Evolutionary conservation across 1,140 invertebrate species (phyloP).

Genomic region (Ooceraea biroi): DNA sequence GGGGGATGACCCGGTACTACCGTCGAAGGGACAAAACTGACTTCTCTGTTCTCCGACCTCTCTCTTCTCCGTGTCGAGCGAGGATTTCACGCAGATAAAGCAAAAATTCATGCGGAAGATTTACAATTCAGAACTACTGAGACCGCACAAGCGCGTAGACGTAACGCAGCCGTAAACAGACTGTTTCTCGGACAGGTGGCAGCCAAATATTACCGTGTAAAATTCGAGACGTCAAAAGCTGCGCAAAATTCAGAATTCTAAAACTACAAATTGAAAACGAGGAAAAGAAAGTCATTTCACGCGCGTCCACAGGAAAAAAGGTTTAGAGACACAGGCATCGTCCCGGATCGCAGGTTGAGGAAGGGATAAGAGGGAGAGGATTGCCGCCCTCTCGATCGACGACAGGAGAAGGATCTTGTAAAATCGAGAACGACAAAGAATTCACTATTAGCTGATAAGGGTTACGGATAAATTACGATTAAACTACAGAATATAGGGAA

Average conservation of each 20-base stretch:
- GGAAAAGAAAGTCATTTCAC: background rate
- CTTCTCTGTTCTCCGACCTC: constrained; percentile 24
- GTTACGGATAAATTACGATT: constrained; percentile 76
- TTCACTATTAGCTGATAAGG: constrained; percentile 79
- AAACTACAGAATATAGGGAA: constrained; percentile 70
- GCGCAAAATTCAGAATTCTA: too few relatives aligned
- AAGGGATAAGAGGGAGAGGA: background rate
- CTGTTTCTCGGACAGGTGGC: too few relatives aligned
- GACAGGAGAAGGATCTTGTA: constrained; percentile 56
- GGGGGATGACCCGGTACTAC: background rate
- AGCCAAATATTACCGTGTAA: too few relatives aligned
- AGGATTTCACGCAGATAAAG: background rate
- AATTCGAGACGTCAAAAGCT: too few relatives aligned
- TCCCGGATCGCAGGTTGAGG: background rate
- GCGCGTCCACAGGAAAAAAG: background rate
- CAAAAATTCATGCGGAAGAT: background rate
- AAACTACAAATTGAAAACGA: background rate
- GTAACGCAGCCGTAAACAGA: too few relatives aligned
- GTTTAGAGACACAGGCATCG: constrained; percentile 1
- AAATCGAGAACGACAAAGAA: constrained; percentile 75
- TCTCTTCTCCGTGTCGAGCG: constrained; percentile 8
- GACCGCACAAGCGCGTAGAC: too few relatives aligned
- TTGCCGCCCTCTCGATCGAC: constrained; percentile 41
- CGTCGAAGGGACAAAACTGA: constrained; percentile 26
- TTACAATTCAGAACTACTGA: too few relatives aligned